phyloP scores from a whole-genome alignment of 2,113 vertebrate genomes.

The Azemiops feae region DNA sequence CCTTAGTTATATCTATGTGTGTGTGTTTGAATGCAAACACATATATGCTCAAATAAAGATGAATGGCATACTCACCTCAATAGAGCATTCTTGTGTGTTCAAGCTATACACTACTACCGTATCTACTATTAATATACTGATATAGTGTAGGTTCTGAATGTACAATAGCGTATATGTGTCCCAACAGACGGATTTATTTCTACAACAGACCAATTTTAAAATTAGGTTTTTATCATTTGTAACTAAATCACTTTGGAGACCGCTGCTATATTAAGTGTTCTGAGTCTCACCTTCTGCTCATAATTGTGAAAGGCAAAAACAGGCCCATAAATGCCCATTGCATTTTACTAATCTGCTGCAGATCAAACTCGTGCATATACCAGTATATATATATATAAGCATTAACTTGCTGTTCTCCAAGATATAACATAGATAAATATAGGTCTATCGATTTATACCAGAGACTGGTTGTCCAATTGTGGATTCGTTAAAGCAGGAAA shows the following conservation, averaged over 20 bases:
- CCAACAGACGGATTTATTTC: neutral
- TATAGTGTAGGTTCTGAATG: neutral
- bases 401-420: neutral
- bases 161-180: neutral
- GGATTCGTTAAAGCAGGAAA: neutral
- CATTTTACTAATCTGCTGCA: neutral
- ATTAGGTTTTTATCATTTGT: neutral
- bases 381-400: neutral
- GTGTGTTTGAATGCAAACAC: neutral
- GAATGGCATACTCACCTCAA: neutral
- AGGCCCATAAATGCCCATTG: neutral
- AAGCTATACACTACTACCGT: neutral
- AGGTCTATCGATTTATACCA: neutral
- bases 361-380: neutral
- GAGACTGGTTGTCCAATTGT: conserved; percentile 1
- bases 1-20: neutral
- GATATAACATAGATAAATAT: neutral
- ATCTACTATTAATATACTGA: neutral
- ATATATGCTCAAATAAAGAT: neutral
- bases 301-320: neutral
- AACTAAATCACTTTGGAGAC: neutral
- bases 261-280: neutral
- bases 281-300: neutral
- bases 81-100: neutral
- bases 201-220: neutral